Percentiles rank a stretch among this genome's conserved stretches.
Evolutionary conservation across 1,140 invertebrate species (phyloP).

Genomic region (Leptinotarsa defecta): DNA sequence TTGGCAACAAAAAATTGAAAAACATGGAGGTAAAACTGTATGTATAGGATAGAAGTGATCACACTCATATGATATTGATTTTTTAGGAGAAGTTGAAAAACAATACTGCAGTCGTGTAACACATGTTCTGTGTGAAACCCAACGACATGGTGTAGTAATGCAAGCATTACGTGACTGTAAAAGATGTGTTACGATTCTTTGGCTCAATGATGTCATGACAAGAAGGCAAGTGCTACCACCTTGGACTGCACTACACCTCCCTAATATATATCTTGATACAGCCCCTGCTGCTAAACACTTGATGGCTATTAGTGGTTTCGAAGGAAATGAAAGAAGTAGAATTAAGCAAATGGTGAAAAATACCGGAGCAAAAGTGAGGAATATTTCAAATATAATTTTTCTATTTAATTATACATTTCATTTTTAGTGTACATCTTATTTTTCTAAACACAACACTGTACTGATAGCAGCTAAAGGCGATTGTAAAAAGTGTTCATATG

Average conservation of each 20-base stretch:
- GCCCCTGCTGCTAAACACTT: constrained; percentile 70
- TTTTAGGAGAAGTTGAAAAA: constrained; percentile 75
- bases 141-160: constrained; percentile 85
- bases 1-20: constrained; percentile 83
- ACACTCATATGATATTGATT: not conserved
- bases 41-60: no score
- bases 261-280: constrained; percentile 80
- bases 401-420: constrained; percentile 20
- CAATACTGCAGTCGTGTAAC: constrained; percentile 85
- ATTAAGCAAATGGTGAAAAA: constrained; percentile 84
- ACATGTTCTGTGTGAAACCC: constrained; percentile 89
- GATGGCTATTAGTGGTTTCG: constrained; percentile 83
- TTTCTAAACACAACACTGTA: constrained; percentile 75
- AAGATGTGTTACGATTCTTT: constrained; percentile 86
- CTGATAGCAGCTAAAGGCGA: constrained; percentile 78
- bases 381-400: constrained; percentile 10
- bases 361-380: constrained; percentile 81
- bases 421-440: constrained; percentile 68
- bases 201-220: constrained; percentile 88
- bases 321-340: constrained; percentile 74
- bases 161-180: constrained; percentile 65
- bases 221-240: constrained; percentile 82
- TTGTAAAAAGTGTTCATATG: constrained; percentile 85
- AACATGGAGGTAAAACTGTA: constrained; percentile 69
- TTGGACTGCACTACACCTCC: constrained; percentile 90